phyloP scores from a whole-genome alignment of 1,140 invertebrate species.

The Drosophila ambigua region DNA sequence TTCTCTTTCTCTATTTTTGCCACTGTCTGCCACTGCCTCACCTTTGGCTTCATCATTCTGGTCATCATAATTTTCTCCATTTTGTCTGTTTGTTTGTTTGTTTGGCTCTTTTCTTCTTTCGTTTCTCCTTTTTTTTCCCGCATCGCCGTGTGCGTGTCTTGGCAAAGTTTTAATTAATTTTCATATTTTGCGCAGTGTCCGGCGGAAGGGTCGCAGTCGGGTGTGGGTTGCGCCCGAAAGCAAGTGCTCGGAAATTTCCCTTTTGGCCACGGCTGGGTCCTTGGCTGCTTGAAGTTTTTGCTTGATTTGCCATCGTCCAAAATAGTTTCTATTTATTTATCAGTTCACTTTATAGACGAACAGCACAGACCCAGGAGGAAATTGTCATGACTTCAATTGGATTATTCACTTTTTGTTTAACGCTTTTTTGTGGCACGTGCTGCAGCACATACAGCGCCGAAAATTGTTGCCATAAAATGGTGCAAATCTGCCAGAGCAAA shows the following conservation, averaged over 20 bases:
- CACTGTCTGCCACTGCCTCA: constrained; percentile 8
- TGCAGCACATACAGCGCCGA: constrained; percentile 1
- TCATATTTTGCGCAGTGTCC: constrained; percentile 68
- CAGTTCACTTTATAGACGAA: too few relatives aligned
- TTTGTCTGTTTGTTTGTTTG: constrained; percentile 38
- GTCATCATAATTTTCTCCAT: constrained; percentile 39
- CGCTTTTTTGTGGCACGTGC: constrained; percentile 20
- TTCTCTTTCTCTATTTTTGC: constrained; percentile 1
- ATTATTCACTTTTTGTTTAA: constrained; percentile 28
- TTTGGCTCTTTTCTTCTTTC: constrained; percentile 35
- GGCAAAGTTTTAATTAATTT: constrained; percentile 79
- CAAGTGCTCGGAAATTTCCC: constrained; percentile 26
- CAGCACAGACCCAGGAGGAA: too few relatives aligned
- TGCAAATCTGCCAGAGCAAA: constrained; percentile 38
- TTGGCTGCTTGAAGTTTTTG: too few relatives aligned
- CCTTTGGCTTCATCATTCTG: constrained; percentile 40
- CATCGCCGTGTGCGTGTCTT: constrained; percentile 45
- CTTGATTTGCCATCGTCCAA: too few relatives aligned
- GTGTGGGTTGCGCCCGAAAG: too few relatives aligned
- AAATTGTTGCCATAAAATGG: constrained; percentile 36
- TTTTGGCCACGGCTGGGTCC: constrained; percentile 8
- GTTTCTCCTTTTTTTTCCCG: constrained; percentile 27
- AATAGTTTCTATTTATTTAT: too few relatives aligned
- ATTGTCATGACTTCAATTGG: neutral
- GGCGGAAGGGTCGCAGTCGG: constrained; percentile 35